Percentiles rank a stretch among this genome's conserved stretches.
Conservation (phyloP, 1,140 invertebrate species). For the Cyrtorhinus lividipennis region DNA sequence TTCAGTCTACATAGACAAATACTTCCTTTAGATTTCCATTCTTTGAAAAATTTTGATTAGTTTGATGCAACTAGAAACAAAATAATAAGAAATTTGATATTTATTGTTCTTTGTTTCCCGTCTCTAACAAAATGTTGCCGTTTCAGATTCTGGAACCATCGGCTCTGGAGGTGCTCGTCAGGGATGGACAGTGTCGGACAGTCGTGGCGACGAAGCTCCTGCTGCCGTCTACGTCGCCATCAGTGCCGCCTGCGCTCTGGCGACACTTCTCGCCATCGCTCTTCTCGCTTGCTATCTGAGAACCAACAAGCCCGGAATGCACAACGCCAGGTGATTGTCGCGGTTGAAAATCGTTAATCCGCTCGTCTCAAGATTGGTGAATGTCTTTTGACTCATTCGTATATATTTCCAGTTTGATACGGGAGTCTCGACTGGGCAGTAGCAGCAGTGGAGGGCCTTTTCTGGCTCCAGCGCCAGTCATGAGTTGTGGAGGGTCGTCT, state of each 20-base stretch:
- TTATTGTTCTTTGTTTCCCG: too few species aligned
- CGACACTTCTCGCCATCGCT: constrained; percentile 23
- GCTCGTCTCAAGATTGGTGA: background rate
- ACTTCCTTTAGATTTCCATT: too few species aligned
- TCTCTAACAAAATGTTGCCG: too few species aligned
- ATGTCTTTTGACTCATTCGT: too few species aligned
- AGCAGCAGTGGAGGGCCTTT: constrained; percentile 24
- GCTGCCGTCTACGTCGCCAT: constrained; percentile 23
- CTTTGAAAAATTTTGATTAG: too few species aligned
- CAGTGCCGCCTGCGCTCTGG: constrained; percentile 24
- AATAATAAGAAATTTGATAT: too few species aligned
- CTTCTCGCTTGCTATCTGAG: constrained; percentile 22
- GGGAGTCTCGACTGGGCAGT: constrained; percentile 23
- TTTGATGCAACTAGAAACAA: too few species aligned
- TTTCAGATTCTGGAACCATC: background rate
- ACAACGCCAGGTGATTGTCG: constrained; percentile 17
- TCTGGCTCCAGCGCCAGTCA: constrained; percentile 22
- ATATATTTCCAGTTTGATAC: constrained; percentile 1
- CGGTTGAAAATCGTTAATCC: background rate
- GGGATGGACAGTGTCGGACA: background rate
- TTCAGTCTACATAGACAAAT: too few species aligned
- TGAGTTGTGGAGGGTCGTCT: constrained; percentile 21
- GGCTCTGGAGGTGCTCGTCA: background rate
- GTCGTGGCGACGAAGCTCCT: constrained; percentile 1
- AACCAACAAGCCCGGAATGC: constrained; percentile 22